Evolutionary conservation across 37 sponge, comb jelly and placozoan genomes (phyloP).

Genomic region (Chondrilla cf. caribensis): DNA sequence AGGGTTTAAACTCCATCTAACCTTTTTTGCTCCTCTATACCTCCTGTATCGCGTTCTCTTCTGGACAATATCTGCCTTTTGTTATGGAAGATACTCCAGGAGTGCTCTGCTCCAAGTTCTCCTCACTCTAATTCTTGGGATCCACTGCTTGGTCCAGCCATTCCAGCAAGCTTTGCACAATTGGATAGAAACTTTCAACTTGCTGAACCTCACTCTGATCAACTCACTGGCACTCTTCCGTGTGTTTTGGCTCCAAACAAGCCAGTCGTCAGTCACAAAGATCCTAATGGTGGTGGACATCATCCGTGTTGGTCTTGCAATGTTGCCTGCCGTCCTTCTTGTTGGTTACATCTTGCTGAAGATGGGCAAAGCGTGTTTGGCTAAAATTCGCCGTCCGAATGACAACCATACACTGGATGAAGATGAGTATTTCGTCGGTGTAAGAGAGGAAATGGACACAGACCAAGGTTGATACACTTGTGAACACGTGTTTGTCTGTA

Average conservation of each 20-base stretch:
- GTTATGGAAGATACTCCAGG: too few relatives aligned
- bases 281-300: neutral
- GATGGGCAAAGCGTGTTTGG: neutral
- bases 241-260: neutral
- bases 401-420: too few relatives aligned
- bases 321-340: neutral
- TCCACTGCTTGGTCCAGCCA: constrained; percentile 18
- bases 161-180: neutral
- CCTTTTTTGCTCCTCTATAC: neutral
- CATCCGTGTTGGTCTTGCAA: neutral
- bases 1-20: constrained; percentile 1
- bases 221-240: neutral
- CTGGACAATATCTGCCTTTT: neutral
- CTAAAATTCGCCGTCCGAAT: neutral
- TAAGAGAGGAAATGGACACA: too few relatives aligned
- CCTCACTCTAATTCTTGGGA: neutral
- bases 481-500: too few relatives aligned
- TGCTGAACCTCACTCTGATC: constrained; percentile 5
- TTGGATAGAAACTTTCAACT: constrained; percentile 1
- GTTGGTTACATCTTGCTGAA: neutral
- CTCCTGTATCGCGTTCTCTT: neutral
- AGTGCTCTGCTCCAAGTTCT: neutral
- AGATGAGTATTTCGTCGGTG: too few relatives aligned
- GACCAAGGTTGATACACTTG: too few relatives aligned
- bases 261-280: neutral